A percentile compares a stretch with the other conserved stretches of the same genome.
These are phyloP conservation scores for Mythimna impura DNA, from an alignment of 2,888 invertebrate species.

Conservation along the genomic window DNA sequence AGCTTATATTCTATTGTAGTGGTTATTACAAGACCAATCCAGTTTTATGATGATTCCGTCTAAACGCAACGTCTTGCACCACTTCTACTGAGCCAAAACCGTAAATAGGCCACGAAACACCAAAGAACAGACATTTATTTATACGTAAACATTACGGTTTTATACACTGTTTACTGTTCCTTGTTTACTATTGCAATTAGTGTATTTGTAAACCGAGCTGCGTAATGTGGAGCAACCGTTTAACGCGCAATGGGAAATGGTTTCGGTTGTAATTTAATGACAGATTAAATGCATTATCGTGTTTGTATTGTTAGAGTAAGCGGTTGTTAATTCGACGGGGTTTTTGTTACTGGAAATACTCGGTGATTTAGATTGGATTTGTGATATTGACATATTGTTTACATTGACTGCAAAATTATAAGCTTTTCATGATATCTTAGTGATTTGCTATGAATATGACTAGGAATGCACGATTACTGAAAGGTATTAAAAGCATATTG, in stretches of 20 bases:
- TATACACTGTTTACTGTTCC: constrained; percentile 57
- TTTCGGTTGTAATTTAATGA: constrained; percentile 52
- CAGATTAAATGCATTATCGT: constrained; percentile 52
- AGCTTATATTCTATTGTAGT: neutral
- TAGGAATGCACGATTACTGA: neutral
- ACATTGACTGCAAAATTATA: neutral
- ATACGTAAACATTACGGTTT: constrained; percentile 52
- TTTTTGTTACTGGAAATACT: constrained; percentile 17
- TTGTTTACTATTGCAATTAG: constrained; percentile 61
- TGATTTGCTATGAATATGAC: neutral
- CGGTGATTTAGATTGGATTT: neutral
- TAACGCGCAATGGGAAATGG: constrained; percentile 16
- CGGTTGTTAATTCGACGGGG: constrained; percentile 24
- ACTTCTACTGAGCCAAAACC: constrained; percentile 27
- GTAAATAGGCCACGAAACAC: constrained; percentile 48
- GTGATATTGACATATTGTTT: neutral
- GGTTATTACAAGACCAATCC: neutral
- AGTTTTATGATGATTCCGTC: constrained; percentile 10
- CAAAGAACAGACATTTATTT: constrained; percentile 48
- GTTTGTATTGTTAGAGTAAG: constrained; percentile 43
- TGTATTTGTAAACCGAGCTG: constrained; percentile 48
- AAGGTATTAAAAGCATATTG: neutral
- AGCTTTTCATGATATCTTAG: neutral
- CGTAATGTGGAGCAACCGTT: constrained; percentile 35
- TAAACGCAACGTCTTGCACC: constrained; percentile 27